phyloP scores from a whole-genome alignment of 2,797 vertebrate genomes.

The Catamblyrhynchus diadema region DNA sequence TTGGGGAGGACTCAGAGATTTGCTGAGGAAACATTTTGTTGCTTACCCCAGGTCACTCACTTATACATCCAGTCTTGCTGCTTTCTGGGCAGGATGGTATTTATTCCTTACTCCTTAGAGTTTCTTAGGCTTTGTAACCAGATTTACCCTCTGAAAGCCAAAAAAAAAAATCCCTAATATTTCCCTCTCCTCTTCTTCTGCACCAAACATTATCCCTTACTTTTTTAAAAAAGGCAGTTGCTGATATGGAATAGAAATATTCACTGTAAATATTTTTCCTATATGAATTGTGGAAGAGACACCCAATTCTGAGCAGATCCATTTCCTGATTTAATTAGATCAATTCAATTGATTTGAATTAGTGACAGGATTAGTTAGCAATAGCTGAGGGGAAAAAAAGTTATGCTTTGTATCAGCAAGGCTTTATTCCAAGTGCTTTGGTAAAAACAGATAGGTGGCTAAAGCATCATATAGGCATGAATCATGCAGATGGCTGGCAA shows the following conservation, averaged over 20 bases:
- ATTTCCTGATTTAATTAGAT: neutral
- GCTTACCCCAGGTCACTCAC: neutral
- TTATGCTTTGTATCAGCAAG: neutral
- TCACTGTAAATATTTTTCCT: neutral
- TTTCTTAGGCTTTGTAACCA: neutral
- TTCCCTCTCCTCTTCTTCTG: neutral
- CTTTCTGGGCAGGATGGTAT: neutral
- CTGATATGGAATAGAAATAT: neutral
- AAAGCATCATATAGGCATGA: neutral
- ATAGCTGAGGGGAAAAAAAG: neutral
- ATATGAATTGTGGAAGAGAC: neutral
- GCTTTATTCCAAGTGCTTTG: neutral
- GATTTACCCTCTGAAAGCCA: neutral
- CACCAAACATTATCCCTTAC: neutral
- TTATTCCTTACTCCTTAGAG: neutral
- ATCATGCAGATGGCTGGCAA: neutral
- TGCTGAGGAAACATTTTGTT: neutral
- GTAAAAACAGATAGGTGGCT: neutral
- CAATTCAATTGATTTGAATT: neutral
- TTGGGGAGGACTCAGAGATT: neutral
- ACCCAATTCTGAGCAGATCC: neutral
- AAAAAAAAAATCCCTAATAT: neutral
- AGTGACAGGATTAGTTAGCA: neutral
- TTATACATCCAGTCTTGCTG: neutral
- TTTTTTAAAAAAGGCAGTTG: neutral